phyloP scores from a whole-genome alignment of 2,797 vertebrate species.

The Poecilia gillii region DNA sequence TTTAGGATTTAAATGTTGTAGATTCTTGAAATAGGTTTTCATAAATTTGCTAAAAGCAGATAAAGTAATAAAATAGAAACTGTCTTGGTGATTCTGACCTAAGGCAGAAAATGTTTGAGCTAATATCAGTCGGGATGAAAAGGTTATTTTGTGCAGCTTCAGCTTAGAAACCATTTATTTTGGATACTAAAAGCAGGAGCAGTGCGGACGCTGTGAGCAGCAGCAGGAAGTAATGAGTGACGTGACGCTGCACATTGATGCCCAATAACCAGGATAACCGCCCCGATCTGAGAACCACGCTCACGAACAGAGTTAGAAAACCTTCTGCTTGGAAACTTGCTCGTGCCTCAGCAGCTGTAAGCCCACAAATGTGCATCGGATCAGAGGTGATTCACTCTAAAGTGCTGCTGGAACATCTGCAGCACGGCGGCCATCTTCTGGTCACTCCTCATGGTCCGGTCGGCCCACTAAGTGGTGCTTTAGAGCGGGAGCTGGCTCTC shows the following conservation, averaged over 20 bases:
- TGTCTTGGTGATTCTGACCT: not conserved
- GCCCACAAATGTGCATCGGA: conserved; percentile 34
- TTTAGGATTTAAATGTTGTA: too few species aligned
- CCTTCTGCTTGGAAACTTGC: conserved; percentile 30
- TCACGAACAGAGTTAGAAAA: not conserved
- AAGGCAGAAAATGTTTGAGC: not conserved
- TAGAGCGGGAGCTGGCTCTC: conserved; percentile 36
- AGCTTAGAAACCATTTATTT: not conserved
- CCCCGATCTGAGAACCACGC: conserved; percentile 30
- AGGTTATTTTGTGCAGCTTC: not conserved
- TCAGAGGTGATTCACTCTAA: conserved; percentile 18
- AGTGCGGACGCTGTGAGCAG: conserved; percentile 2
- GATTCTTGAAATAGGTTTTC: not conserved
- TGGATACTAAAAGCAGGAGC: conserved; percentile 15
- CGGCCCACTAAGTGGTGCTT: conserved; percentile 58
- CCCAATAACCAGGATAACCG: conserved; percentile 45
- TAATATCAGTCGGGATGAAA: not conserved
- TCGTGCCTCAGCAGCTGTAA: conserved; percentile 13
- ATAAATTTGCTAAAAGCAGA: not conserved
- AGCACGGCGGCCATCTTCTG: conserved; percentile 51
- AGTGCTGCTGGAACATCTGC: conserved; percentile 46
- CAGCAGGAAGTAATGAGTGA: conserved; percentile 28
- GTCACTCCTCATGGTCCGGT: conserved; percentile 42
- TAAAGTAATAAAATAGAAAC: not conserved
- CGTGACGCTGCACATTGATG: conserved; percentile 32